Percentiles rank a stretch among this genome's conserved stretches.
phyloP scores from a whole-genome alignment of 1,140 invertebrate genomes.

The Hyles vespertilio region DNA sequence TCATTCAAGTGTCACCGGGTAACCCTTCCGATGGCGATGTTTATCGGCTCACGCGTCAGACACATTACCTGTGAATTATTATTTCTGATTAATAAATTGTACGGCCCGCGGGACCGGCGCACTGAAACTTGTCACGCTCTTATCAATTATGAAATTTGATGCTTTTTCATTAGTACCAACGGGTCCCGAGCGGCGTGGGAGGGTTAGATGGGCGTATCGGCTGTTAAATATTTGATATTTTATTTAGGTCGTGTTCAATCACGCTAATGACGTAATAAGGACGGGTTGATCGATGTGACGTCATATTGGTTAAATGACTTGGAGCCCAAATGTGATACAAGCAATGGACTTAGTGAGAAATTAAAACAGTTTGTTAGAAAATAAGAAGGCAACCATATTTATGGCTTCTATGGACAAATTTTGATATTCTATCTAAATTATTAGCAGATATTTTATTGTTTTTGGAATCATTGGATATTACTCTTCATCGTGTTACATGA shows the following conservation, averaged over 20 bases:
- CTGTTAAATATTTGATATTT: constrained; percentile 4
- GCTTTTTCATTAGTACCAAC: constrained; percentile 67
- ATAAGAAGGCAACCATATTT: too few species aligned
- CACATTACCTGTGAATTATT: constrained; percentile 72
- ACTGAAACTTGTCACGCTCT: constrained; percentile 40
- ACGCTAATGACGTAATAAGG: neutral
- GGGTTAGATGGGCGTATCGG: constrained; percentile 46
- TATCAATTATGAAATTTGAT: constrained; percentile 71
- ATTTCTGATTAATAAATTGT: constrained; percentile 75
- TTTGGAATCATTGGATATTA: too few species aligned
- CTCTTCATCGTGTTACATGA: too few species aligned
- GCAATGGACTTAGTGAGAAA: constrained; percentile 7
- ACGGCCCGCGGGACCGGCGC: constrained; percentile 39
- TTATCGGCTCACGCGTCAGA: constrained; percentile 44
- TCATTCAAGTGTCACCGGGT: too few species aligned
- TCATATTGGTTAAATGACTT: neutral
- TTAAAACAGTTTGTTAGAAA: too few species aligned
- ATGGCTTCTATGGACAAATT: too few species aligned
- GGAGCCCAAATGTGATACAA: neutral
- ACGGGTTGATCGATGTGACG: too few species aligned
- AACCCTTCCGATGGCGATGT: constrained; percentile 59
- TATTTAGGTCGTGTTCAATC: constrained; percentile 10
- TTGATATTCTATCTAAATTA: too few species aligned
- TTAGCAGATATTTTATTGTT: too few species aligned
- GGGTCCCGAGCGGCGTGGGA: constrained; percentile 45